Conservation (phyloP, 1,140 invertebrate genomes). For the Rhopalosiphum padi region DNA sequence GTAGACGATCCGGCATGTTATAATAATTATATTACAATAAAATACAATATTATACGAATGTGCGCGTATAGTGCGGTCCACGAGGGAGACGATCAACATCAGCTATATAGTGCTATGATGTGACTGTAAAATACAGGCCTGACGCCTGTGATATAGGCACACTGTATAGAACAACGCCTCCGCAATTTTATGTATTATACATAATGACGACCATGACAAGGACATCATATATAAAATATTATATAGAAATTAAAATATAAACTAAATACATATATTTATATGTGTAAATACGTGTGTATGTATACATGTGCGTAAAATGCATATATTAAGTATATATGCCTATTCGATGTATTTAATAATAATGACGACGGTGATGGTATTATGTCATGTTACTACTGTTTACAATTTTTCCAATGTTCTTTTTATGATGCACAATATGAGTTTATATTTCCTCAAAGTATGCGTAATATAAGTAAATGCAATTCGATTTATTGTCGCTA, state of each 20-base stretch:
- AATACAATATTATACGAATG: not conserved
- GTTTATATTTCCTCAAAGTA: not conserved
- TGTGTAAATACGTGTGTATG: not conserved
- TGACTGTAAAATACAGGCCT: not conserved
- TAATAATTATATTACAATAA: constrained; percentile 32
- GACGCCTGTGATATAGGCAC: not conserved
- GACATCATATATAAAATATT: not conserved
- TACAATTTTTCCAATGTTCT: not conserved
- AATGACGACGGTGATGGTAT: not conserved
- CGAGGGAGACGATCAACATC: not conserved
- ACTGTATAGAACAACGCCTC: not conserved
- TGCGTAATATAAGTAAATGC: not conserved
- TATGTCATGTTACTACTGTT: not conserved
- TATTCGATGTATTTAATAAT: not conserved
- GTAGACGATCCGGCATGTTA: constrained; percentile 33
- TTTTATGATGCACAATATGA: not conserved
- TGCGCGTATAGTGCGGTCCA: not conserved
- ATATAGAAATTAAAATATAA: not conserved
- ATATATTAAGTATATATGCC: not conserved
- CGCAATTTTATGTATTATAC: not conserved
- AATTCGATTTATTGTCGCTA: not conserved
- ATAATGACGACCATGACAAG: not conserved
- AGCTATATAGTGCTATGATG: not conserved
- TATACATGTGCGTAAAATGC: not conserved
- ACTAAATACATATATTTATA: not conserved